Percentiles rank a stretch among this genome's conserved stretches.
These are phyloP conservation scores for Megamerina dolium DNA, from an alignment of 2,888 invertebrate species.

Conservation along the genomic window DNA sequence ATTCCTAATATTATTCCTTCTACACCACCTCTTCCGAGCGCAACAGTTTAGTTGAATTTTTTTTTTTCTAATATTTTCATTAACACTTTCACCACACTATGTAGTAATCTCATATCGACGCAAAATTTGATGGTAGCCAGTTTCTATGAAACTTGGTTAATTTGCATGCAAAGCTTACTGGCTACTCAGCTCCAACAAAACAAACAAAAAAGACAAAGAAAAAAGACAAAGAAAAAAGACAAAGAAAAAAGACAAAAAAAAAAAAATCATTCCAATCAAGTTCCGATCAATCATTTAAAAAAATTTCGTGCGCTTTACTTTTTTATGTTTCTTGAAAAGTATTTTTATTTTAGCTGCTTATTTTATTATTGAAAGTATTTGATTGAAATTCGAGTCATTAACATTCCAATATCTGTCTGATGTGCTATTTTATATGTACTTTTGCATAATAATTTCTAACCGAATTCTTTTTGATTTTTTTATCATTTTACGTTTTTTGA, in stretches of 20 bases:
- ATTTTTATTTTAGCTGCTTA: constrained; percentile 4
- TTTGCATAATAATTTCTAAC: constrained; percentile 28
- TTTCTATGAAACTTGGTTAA: background rate
- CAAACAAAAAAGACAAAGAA: no score
- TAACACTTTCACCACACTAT: no score
- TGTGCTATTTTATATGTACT: constrained; percentile 4
- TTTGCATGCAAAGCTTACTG: no score
- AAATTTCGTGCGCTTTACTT: background rate
- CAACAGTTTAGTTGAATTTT: constrained; percentile 47
- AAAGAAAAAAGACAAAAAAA: no score
- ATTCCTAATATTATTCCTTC: constrained; percentile 52
- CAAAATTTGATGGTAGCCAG: no score
- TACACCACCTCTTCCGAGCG: constrained; percentile 39
- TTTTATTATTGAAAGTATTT: background rate
- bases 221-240: no score
- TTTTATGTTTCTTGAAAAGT: background rate
- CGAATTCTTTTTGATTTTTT: constrained; percentile 27
- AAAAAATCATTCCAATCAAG: no score
- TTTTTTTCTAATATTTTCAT: no score
- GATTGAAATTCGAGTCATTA: no score
- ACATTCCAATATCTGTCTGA: background rate
- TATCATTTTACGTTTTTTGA: constrained; percentile 29
- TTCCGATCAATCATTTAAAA: no score
- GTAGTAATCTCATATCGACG: no score
- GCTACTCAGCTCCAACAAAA: no score